Conservation (phyloP, 1,140 invertebrate species). For the Drosophila pallidifrons region DNA sequence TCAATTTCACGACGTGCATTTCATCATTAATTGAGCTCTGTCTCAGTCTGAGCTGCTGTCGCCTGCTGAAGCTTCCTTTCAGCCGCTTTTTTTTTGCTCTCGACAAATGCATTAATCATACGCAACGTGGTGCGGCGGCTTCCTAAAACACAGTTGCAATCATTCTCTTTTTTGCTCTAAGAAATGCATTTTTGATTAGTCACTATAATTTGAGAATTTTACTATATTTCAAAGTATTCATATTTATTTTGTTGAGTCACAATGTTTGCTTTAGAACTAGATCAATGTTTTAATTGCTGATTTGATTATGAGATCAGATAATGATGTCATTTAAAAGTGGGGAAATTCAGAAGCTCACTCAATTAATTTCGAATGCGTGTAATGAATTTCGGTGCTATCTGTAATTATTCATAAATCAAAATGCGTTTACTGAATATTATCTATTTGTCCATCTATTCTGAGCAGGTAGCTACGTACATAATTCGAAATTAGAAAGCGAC, state of each 20-base stretch:
- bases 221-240: neutral
- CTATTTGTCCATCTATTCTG: conserved; percentile 30
- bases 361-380: conserved; percentile 42
- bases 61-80: conserved; percentile 16
- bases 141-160: neutral
- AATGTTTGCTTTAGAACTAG: neutral
- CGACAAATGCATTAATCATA: conserved; percentile 63
- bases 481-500: conserved; percentile 50
- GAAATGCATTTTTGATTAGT: conserved; percentile 49
- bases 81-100: conserved; percentile 16
- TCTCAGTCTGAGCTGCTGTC: conserved; percentile 26
- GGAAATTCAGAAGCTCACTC: conserved; percentile 23
- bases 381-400: conserved; percentile 43
- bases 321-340: conserved; percentile 23
- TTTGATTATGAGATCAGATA: conserved; percentile 6
- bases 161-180: conserved; percentile 10
- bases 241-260: neutral
- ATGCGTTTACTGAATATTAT: conserved; percentile 26
- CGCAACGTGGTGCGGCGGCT: conserved; percentile 33
- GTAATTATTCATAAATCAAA: conserved; percentile 44
- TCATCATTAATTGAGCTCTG: conserved; percentile 44
- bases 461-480: conserved; percentile 38
- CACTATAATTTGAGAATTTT: neutral
- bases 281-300: neutral
- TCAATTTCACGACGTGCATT: conserved; percentile 33